Conservation (phyloP, 2,797 vertebrate genomes). For the Oreochromis mossambicus region DNA sequence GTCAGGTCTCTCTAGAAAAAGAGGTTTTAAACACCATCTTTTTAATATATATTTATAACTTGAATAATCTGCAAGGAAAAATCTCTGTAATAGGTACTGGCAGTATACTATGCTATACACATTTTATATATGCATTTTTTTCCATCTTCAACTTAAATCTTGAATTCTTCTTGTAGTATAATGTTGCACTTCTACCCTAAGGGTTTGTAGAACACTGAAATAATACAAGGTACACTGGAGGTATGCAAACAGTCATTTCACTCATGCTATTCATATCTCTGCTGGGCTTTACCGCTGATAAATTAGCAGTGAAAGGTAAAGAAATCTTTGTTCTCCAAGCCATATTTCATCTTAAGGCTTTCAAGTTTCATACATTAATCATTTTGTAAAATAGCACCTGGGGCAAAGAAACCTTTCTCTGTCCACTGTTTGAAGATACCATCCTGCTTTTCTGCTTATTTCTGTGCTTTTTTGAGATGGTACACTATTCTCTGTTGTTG, state of each 20-base stretch:
- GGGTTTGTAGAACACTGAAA: neutral
- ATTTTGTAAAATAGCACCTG: neutral
- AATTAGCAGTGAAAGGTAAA: neutral
- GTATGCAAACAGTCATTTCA: neutral
- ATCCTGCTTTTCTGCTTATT: neutral
- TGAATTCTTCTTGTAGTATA: neutral
- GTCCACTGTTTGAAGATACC: neutral
- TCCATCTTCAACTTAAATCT: neutral
- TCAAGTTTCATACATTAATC: neutral
- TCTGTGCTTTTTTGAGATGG: conserved; percentile 13
- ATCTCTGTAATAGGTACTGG: neutral
- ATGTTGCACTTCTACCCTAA: neutral
- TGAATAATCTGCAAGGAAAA: neutral
- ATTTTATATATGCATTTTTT: neutral
- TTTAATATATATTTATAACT: neutral
- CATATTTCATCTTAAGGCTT: neutral
- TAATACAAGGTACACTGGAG: neutral
- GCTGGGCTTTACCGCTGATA: neutral
- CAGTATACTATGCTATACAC: neutral
- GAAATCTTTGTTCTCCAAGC: neutral
- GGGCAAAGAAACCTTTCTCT: neutral
- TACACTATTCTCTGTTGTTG: neutral
- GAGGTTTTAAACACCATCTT: neutral
- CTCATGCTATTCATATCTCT: neutral
- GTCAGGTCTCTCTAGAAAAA: neutral